Percentiles rank a stretch among this genome's conserved stretches.
These are phyloP conservation scores for Aramus guarauna DNA, from an alignment of 2,113 vertebrate genomes.

Conservation along the genomic window DNA sequence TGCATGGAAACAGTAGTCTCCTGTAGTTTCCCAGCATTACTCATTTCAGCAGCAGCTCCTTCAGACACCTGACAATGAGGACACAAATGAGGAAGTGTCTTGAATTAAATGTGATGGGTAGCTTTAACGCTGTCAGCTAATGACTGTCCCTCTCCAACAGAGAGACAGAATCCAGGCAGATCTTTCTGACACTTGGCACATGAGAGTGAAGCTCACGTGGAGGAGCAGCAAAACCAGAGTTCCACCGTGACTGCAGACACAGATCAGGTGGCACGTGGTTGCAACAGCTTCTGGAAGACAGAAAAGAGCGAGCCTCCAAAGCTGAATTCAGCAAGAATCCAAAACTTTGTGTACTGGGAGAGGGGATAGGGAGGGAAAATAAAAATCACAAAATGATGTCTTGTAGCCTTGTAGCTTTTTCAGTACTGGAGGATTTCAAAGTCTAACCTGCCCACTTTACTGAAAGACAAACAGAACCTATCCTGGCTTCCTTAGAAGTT, in stretches of 20 bases:
- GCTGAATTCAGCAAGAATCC: neutral
- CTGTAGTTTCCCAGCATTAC: neutral
- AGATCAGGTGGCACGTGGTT: neutral
- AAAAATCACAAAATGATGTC: neutral
- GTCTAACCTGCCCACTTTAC: neutral
- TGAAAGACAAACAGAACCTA: neutral
- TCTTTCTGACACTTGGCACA: accelerated
- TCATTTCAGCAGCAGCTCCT: neutral
- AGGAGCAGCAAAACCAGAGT: neutral
- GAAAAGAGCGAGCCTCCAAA: neutral
- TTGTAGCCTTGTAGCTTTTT: neutral
- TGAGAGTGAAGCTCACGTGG: neutral
- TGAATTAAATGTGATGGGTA: accelerated
- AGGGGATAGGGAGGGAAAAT: accelerated
- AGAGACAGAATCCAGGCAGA: neutral
- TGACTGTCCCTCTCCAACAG: accelerated
- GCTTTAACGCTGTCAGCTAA: too few relatives aligned
- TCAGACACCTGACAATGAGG: neutral
- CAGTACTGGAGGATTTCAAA: neutral
- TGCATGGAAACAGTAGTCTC: neutral
- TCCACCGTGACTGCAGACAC: neutral
- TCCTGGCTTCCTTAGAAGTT: neutral
- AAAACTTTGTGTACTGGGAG: neutral
- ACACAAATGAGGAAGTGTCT: neutral
- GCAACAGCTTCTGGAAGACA: neutral